Evolutionary conservation across 2,888 invertebrate species (phyloP).

Genomic region (Leptarthrus brevirostris): DNA sequence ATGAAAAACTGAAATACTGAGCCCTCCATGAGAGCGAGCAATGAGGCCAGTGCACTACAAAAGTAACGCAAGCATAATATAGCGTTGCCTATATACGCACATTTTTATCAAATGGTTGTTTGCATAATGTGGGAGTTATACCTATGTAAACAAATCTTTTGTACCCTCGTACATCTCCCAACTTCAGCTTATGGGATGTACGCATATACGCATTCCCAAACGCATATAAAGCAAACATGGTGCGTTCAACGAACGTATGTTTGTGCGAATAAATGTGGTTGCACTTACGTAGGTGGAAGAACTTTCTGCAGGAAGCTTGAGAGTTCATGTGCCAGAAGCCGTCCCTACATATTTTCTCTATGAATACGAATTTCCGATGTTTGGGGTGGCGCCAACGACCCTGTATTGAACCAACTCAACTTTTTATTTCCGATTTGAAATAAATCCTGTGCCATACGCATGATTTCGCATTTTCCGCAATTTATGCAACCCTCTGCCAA

Average conservation of each 20-base stretch:
- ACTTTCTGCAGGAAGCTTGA: conserved; percentile 38
- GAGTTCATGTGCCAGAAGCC: conserved; percentile 40
- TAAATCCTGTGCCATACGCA: conserved; percentile 45
- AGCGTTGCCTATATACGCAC: conserved; percentile 44
- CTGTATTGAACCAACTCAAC: conserved; percentile 44
- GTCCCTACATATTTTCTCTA: conserved; percentile 42
- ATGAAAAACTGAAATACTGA: conserved; percentile 41
- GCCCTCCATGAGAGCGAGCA: conserved; percentile 37
- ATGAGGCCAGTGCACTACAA: conserved; percentile 47
- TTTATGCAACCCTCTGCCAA: conserved; percentile 34
- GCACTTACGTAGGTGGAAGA: conserved; percentile 30
- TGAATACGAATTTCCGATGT: conserved; percentile 46
- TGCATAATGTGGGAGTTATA: conserved; percentile 47
- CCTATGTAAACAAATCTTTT: conserved; percentile 48
- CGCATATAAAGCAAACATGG: conserved; percentile 37
- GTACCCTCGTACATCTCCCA: conserved; percentile 36
- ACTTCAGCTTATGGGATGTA: conserved; percentile 27
- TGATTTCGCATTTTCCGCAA: conserved; percentile 45
- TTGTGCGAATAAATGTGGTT: conserved; percentile 4
- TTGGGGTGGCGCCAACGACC: conserved; percentile 48
- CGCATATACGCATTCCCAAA: conserved; percentile 38
- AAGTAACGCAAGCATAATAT: conserved; percentile 44
- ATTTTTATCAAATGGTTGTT: conserved; percentile 47
- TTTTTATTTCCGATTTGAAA: conserved; percentile 43
- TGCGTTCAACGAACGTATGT: not conserved